Conservation (phyloP, 2,888 invertebrate genomes). For the Sminthurinus aureus region DNA sequence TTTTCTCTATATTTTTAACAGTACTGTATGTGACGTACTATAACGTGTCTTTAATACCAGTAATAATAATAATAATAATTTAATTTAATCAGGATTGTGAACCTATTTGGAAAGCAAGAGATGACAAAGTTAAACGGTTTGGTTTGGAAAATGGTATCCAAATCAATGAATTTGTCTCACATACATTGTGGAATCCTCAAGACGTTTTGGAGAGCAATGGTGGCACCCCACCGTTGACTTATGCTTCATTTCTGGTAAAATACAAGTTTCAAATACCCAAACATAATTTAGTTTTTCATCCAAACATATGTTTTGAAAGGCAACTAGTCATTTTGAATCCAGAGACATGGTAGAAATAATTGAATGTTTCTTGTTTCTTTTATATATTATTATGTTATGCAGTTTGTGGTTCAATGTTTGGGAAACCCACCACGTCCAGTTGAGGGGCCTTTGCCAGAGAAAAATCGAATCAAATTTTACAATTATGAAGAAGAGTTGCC, state of each 20-base stretch:
- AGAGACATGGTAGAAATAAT: neutral
- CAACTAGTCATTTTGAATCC: too few species aligned
- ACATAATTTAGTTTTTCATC: too few species aligned
- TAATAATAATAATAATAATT: too few species aligned
- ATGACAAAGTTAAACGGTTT: slow-evolving; percentile 68
- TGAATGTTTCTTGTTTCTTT: too few species aligned
- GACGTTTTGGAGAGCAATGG: slow-evolving; percentile 73
- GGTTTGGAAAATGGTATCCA: slow-evolving; percentile 69
- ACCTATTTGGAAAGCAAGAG: slow-evolving; percentile 73
- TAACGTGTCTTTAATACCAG: neutral
- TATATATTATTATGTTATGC: slow-evolving; percentile 28
- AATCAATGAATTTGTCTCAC: slow-evolving; percentile 72
- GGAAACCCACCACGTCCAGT: slow-evolving; percentile 71
- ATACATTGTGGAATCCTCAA: slow-evolving; percentile 76
- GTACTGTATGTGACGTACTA: too few species aligned
- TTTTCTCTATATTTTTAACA: too few species aligned
- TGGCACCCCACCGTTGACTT: slow-evolving; percentile 75
- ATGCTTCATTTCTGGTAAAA: slow-evolving; percentile 74
- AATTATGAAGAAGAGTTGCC: slow-evolving; percentile 38
- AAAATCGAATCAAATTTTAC: slow-evolving; percentile 30
- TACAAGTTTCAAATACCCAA: too few species aligned
- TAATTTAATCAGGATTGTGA: slow-evolving; percentile 78
- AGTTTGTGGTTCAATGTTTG: slow-evolving; percentile 72
- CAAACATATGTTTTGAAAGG: too few species aligned
- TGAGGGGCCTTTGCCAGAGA: slow-evolving; percentile 62